Percentiles rank a stretch among this genome's conserved stretches.
Evolutionary conservation across 2,888 invertebrate genomes (phyloP).

Genomic region (Drosophila robusta): DNA sequence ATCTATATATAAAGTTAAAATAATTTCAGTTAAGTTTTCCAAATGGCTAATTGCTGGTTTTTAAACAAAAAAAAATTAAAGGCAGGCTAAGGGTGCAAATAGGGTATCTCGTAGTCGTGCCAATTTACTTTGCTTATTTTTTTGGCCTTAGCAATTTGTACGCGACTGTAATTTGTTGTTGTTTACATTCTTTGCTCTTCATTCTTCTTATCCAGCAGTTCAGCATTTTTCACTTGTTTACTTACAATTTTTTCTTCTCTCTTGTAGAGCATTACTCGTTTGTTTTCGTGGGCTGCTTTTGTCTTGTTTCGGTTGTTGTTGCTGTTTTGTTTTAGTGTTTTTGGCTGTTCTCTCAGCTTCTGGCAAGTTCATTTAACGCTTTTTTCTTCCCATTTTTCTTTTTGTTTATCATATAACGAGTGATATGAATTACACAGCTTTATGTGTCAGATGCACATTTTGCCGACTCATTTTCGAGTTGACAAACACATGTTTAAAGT

Average conservation of each 20-base stretch:
- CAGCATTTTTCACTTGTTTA: constrained; percentile 36
- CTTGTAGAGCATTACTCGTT: constrained; percentile 20
- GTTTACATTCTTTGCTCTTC: constrained; percentile 51
- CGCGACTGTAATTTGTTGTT: constrained; percentile 53
- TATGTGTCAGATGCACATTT: constrained; percentile 68
- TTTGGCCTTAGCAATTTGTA: constrained; percentile 28
- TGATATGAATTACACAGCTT: constrained; percentile 50
- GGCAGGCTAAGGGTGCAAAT: not conserved
- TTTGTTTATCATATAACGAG: constrained; percentile 4
- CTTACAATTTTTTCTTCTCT: constrained; percentile 16
- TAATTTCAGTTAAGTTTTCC: no score
- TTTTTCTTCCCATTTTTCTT: constrained; percentile 13
- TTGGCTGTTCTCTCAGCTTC: constrained; percentile 12
- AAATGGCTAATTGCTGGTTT: no score
- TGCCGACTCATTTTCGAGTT: constrained; percentile 51
- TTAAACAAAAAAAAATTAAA: no score
- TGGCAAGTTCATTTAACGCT: constrained; percentile 36
- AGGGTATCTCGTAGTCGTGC: constrained; percentile 7
- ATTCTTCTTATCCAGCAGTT: constrained; percentile 40
- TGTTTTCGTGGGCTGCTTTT: constrained; percentile 56
- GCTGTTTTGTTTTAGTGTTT: not conserved
- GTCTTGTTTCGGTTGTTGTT: constrained; percentile 23
- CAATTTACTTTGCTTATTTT: constrained; percentile 3
- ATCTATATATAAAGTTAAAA: no score
- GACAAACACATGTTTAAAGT: constrained; percentile 61